Evolutionary conservation across 2,888 invertebrate species (phyloP).

Genomic region (Gandaritis pyraliata): DNA sequence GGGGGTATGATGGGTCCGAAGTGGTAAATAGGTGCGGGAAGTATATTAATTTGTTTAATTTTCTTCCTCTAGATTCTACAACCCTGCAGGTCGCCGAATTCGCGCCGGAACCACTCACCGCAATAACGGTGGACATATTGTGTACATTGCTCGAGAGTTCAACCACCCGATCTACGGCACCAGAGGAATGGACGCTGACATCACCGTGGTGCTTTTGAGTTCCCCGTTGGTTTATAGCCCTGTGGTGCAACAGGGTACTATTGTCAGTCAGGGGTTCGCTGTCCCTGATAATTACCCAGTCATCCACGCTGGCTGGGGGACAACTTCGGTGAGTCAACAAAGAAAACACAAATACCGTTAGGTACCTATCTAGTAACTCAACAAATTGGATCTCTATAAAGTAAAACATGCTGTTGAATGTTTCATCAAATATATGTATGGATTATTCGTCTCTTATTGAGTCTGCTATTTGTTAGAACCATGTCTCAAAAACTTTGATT

Average conservation of each 20-base stretch:
- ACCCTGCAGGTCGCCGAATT: constrained; percentile 31
- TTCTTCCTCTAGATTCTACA: constrained; percentile 12
- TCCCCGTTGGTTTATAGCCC: constrained; percentile 26
- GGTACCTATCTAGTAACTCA: too few relatives aligned
- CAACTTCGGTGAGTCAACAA: constrained; percentile 42
- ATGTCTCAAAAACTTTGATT: too few relatives aligned
- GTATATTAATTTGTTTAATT: neutral
- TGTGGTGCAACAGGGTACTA: constrained; percentile 32
- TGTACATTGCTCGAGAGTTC: constrained; percentile 3
- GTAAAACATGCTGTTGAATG: too few relatives aligned
- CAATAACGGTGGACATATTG: constrained; percentile 29
- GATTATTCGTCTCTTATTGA: too few relatives aligned
- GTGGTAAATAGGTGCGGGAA: too few relatives aligned
- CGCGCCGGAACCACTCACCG: constrained; percentile 35
- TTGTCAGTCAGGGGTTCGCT: constrained; percentile 36
- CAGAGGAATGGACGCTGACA: constrained; percentile 37
- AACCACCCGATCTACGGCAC: constrained; percentile 36
- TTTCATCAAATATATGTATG: too few relatives aligned
- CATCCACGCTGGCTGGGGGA: constrained; percentile 55
- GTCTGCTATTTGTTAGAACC: too few relatives aligned
- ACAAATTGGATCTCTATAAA: too few relatives aligned
- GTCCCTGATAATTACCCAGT: constrained; percentile 44
- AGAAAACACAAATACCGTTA: too few relatives aligned
- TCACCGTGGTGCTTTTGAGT: constrained; percentile 36
- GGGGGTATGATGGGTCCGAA: too few relatives aligned